Evolutionary conservation across 2,888 invertebrate genomes (phyloP), one percentile per base, ranked within the genome.

Genomic region (Tyria jacobaeae): DNA sequence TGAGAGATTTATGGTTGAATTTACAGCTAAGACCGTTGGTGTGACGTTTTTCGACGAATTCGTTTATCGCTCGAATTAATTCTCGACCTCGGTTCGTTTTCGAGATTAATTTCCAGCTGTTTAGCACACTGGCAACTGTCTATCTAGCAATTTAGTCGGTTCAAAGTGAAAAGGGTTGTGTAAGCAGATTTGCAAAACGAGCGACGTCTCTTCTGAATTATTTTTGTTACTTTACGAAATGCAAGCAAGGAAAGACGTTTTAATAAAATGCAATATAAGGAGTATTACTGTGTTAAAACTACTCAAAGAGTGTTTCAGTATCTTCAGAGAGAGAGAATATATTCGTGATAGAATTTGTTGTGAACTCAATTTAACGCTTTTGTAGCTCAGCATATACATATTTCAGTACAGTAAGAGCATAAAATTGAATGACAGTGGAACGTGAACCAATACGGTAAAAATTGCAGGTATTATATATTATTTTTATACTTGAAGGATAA

Each of bases 1-100:
- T 57, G 25, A 44, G 37, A 25, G 35, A 0, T 51, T 64, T 70
- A 73, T 54, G 62, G 70, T 62, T 61, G 27, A 71, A 66, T 56
- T 61, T 58, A 50, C 14, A 41, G 21, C 15, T n/a, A 24, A 54
- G n/a, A 27, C 55, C 51, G 34, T 7, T 6, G 47, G 27, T 54
- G 67, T 74, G 64, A 66, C 66, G 74, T 61, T 69, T 66, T 78
- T 68, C 74, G 70, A 75, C 76, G 71, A 77, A 83, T 81, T 79
- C 82, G 83, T 84, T 84, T 84, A 85, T 85, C 81, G 81, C 79
- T 73, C 67, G 80, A 85, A 86, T 86, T 84, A 82, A 84, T 81
- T 83, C 81, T 75, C 79, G 80, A 82, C 81, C 80, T 79, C 81
- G 76, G 80, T 79, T 76, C 82, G 80, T 73, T 77, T 75, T 76